Conservation (phyloP, 1,140 invertebrate genomes). For the Pteromalus puparum region DNA sequence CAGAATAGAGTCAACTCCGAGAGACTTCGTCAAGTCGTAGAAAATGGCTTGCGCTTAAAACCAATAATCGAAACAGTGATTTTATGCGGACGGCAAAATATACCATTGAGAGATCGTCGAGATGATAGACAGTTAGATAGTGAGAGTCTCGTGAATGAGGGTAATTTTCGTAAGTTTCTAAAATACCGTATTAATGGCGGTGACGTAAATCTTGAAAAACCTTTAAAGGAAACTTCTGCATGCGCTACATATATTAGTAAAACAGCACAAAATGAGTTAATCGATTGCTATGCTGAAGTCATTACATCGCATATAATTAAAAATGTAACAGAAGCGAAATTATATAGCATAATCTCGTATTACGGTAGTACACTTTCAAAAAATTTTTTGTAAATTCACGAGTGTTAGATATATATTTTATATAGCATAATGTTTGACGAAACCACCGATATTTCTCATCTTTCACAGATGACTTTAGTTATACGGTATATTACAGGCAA, state of each 20-base stretch:
- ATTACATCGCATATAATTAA: slow-evolving; percentile 47
- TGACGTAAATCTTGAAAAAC: slow-evolving; percentile 29
- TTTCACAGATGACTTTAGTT: slow-evolving; percentile 58
- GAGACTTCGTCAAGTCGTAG: slow-evolving; percentile 32
- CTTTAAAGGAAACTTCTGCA: slow-evolving; percentile 55
- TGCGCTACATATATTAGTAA: slow-evolving; percentile 62
- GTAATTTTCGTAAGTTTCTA: slow-evolving; percentile 60
- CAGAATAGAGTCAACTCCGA: slow-evolving; percentile 30
- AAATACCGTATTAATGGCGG: too few relatives aligned
- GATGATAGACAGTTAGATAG: slow-evolving; percentile 47
- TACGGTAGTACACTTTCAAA: too few relatives aligned
- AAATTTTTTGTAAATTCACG: too few relatives aligned
- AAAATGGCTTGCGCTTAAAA: slow-evolving; percentile 56
- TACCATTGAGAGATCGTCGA: slow-evolving; percentile 57
- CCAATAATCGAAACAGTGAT: slow-evolving; percentile 58
- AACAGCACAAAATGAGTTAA: slow-evolving; percentile 62
- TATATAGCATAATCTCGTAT: too few relatives aligned
- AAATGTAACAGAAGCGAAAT: slow-evolving; percentile 13
- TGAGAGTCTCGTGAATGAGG: slow-evolving; percentile 56
- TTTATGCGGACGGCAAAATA: slow-evolving; percentile 59
- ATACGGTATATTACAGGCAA: slow-evolving; percentile 53
- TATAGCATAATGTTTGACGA: slow-evolving; percentile 62
- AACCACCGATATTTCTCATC: slow-evolving; percentile 61
- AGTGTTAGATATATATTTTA: too few relatives aligned
- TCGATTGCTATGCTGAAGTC: slow-evolving; percentile 58